Base-by-base conservation (phyloP, 2,113 vertebrate species). In the Periophthalmodon schlosseri region DNA sequence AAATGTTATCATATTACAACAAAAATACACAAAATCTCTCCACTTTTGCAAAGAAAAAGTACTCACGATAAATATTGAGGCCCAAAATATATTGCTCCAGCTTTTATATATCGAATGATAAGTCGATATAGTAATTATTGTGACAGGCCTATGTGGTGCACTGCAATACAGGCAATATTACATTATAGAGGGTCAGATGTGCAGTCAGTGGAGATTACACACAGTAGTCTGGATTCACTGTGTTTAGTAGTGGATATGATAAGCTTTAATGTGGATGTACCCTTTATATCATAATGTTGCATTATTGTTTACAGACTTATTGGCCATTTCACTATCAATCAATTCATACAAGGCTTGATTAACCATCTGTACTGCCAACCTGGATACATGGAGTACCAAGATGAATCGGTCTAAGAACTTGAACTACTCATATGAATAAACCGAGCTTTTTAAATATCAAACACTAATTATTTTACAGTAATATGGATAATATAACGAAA, bases 101-200 rank as follows among this genome's bases (percentile, higher is more conserved):
- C 28, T 28, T 28, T 28, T 28, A 28, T 28, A 28, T 1, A 28
- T 28, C 28, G 3, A 28, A 28, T 3, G 28, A 28, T 28, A 28
- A 28, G 28, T 28, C 28, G 3, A 28, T 28, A 28, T 28, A 28
- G 28, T 28, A 28, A 28, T 28, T 28, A 28, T 28, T 3, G 28
- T 28, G 28, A 28, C 28, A 28, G 28, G 28, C 28, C 28, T 28
- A 28, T 28, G 28, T 44, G 39, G 39, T 44, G 39, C 39, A 44
- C 39, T 10, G 39, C 39, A 10, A 39, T 39, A 39, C 36, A 39
- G 36, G 36, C 36, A 39, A 44, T 44, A 10, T 44, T 44, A 44
- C 39, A 44, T 44, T 44, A 44, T 69, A 28, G 52, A 66, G 18
- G 44, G 72, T 65, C 46, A 73, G 58, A 56, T 57, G 15, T 56